Evolutionary conservation across 2,113 vertebrate species (phyloP), one percentile per base, ranked within the genome.

Genomic region (Elgaria multicarinata): DNA sequence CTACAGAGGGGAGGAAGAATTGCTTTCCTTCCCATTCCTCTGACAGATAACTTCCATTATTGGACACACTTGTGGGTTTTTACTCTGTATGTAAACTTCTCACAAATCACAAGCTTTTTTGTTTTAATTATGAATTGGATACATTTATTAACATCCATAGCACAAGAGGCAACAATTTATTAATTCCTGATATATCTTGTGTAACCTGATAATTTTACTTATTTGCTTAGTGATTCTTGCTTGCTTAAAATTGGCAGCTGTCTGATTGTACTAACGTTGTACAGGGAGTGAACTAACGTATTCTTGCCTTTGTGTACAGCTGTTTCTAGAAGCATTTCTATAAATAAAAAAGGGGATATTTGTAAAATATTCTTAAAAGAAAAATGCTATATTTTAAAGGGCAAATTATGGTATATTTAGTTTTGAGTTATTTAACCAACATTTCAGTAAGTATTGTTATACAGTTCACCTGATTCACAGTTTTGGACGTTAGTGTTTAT

Each of bases 111-210:
- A 44, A 50, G 1, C 26, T 42, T 46, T 69, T 62, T 46, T 10
- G 44, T 71, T 2, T 9, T 44, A 0, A 64, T 90, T 92, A 81
- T 3, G 83, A 86, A 88, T 83, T 36, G 36, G 79, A 67, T 67
- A 71, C 77, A 53, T 91, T 93, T 74, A 62, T 91, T 93, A 79
- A 31, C 33, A 89, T 91, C 28, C 6, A 3, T 84, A 89, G n/a
- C 24, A 33, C 87, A 39, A 28, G 58, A 87, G 53, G 2, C 85
- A 71, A 33, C 89, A 22, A 62, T 85, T 90, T n/a, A 78, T 89
- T 89, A 1, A 42, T 85, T 90, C 53, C 42, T 64, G 81, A 85
- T 26, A 67, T 58, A 31, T 83, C 90, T 79, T 0, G 3, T 83
- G 4, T 80, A 53, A 12, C 31, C 4, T 83, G 53, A 53, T 2